These are phyloP conservation scores for Mnemiopsis leidyi DNA, from an alignment of 37 sponge, comb jelly and placozoan genomes.

Conservation along the genomic window DNA sequence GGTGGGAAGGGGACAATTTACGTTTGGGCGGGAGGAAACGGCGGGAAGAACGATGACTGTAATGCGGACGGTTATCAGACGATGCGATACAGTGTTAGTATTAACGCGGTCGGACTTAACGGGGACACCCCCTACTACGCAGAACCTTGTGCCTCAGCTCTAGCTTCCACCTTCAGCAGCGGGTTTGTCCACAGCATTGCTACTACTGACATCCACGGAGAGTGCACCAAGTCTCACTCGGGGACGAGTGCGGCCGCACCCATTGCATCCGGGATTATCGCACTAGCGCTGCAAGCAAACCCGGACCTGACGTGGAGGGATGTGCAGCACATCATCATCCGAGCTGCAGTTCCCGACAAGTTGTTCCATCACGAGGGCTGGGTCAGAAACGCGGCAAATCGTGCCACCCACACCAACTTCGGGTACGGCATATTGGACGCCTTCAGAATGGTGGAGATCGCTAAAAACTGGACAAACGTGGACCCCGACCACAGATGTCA, in stretches of 20 bases:
- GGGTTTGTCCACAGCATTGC: slow-evolving; percentile 42
- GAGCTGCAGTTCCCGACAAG: not conserved
- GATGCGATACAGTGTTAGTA: slow-evolving; percentile 45
- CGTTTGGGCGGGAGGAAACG: slow-evolving; percentile 61
- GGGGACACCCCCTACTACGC: slow-evolving; percentile 65
- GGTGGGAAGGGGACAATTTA: slow-evolving; percentile 54
- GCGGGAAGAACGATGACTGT: slow-evolving; percentile 51
- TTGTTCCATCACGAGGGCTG: slow-evolving; percentile 60
- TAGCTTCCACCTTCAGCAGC: slow-evolving; percentile 41
- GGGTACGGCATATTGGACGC: slow-evolving; percentile 48
- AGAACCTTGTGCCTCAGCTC: slow-evolving; percentile 53
- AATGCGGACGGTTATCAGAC: slow-evolving; percentile 61
- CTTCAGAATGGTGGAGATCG: not conserved
- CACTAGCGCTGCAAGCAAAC: slow-evolving; percentile 84
- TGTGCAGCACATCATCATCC: slow-evolving; percentile 25
- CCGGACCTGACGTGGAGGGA: slow-evolving; percentile 33
- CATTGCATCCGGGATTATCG: slow-evolving; percentile 73
- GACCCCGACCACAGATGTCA: not conserved
- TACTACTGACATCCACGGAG: slow-evolving; percentile 45
- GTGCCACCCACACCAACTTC: slow-evolving; percentile 25
- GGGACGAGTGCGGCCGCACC: slow-evolving; percentile 66
- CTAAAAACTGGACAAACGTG: slow-evolving; percentile 62
- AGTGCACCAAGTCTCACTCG: slow-evolving; percentile 38
- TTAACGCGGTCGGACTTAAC: slow-evolving; percentile 31
- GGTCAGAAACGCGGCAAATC: slow-evolving; percentile 11